Percentiles rank a stretch among this genome's conserved stretches.
Evolutionary conservation across 2,113 vertebrate genomes (phyloP).

Genomic region (Cavia aperea): DNA sequence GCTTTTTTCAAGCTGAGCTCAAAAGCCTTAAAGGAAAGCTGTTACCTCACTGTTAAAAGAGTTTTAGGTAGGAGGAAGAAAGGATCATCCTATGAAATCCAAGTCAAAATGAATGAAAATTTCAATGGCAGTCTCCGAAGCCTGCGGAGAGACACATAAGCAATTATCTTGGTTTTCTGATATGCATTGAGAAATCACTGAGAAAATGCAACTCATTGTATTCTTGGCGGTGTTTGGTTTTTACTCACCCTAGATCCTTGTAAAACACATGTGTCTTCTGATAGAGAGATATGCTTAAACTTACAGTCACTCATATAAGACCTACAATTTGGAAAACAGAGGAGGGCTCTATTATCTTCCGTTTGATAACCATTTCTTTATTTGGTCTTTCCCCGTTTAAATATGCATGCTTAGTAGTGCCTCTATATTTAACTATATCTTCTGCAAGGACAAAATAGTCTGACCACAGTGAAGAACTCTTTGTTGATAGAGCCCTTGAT

Average conservation of each 20-base stretch:
- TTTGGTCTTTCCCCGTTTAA: neutral
- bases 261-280: rapidly evolving
- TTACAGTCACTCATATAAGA: neutral
- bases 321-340: neutral
- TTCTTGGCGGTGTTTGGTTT: neutral
- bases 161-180: neutral
- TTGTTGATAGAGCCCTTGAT: neutral
- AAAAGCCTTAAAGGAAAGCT: neutral
- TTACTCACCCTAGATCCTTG: neutral
- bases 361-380: neutral
- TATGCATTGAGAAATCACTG: neutral
- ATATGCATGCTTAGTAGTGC: neutral
- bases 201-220: neutral
- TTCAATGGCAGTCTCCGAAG: neutral
- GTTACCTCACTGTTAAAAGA: neutral
- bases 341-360: neutral
- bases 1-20: neutral
- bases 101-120: neutral
- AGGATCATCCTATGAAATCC: neutral
- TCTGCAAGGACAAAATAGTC: neutral
- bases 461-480: neutral
- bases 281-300: neutral
- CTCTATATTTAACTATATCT: neutral
- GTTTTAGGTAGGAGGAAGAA: neutral
- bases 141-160: neutral